A percentile compares a stretch with the other conserved stretches of the same genome.
phyloP scores from a whole-genome alignment of 2,888 invertebrate species.

The Psylliodes chrysocephalus region DNA sequence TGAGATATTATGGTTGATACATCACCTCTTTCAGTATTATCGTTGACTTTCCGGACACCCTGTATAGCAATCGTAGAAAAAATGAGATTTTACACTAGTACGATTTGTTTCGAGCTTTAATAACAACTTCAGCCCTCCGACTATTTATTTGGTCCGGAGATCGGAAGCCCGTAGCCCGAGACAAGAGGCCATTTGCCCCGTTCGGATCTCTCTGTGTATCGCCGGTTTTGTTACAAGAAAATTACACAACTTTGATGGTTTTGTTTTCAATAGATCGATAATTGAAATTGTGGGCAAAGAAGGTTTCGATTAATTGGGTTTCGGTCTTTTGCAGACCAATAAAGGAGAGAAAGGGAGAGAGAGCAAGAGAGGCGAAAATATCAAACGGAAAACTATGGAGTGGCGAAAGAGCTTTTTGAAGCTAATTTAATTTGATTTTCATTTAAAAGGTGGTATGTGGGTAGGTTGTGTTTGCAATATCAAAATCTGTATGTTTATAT shows the following conservation, averaged over 20 bases:
- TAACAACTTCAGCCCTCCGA: background rate
- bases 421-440: background rate
- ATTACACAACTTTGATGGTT: slow-evolving; percentile 24
- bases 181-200: background rate
- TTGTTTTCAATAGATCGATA: slow-evolving; percentile 26
- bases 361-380: background rate
- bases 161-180: background rate
- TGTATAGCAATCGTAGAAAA: too few species aligned
- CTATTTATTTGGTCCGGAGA: background rate
- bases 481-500: too few species aligned
- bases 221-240: slow-evolving; percentile 30
- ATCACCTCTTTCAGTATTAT: too few species aligned
- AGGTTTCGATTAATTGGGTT: slow-evolving; percentile 21
- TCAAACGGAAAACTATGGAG: background rate
- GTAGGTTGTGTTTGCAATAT: too few species aligned
- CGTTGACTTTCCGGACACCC: too few species aligned
- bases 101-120: too few species aligned
- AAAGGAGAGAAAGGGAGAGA: too few species aligned
- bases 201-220: slow-evolving; percentile 12
- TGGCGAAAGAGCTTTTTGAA: background rate
- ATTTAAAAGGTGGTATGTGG: too few species aligned
- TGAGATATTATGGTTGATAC: too few species aligned
- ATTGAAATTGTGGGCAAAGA: slow-evolving; percentile 22
- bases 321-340: background rate
- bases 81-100: too few species aligned